Percentiles rank a stretch among this genome's conserved stretches.
phyloP scores from a whole-genome alignment of 2,113 vertebrate species.

The Ascaphus truei region DNA sequence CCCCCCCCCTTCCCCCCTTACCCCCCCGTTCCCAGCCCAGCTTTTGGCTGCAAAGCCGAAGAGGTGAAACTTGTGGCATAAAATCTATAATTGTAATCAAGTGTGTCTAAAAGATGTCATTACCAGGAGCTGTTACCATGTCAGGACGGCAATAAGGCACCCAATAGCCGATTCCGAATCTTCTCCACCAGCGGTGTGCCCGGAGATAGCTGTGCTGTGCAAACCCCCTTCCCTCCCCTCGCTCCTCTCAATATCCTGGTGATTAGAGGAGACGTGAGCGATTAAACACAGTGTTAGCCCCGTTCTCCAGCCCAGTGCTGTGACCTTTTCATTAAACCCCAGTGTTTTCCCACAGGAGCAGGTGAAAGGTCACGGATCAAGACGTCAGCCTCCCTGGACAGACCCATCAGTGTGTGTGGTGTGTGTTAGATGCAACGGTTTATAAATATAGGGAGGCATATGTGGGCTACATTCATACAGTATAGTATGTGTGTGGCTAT shows the following conservation, averaged over 20 bases:
- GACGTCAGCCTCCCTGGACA: slow-evolving; percentile 5
- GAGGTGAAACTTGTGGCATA: slow-evolving; percentile 36
- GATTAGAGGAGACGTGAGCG: background rate
- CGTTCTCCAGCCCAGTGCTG: background rate
- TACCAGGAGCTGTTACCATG: slow-evolving; percentile 30
- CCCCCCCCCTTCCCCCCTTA: slow-evolving; percentile 23
- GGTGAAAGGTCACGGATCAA: slow-evolving; percentile 31
- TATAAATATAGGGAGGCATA: too few species aligned
- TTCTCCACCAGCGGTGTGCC: background rate
- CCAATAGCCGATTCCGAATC: background rate
- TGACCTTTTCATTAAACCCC: slow-evolving; percentile 17
- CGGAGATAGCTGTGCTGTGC: background rate
- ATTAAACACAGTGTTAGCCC: background rate
- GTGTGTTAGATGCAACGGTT: too few species aligned
- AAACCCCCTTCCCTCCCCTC: background rate
- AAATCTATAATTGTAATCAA: slow-evolving; percentile 39
- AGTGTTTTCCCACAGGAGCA: background rate
- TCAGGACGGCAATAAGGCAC: slow-evolving; percentile 32
- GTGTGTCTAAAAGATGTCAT: slow-evolving; percentile 37
- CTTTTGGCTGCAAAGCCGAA: slow-evolving; percentile 15
- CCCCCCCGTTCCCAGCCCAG: slow-evolving; percentile 12
- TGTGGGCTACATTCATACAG: too few species aligned
- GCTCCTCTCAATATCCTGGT: background rate
- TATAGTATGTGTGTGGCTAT: too few species aligned
- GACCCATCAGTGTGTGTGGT: background rate